Evolutionary conservation across 2,113 vertebrate genomes (phyloP).

Genomic region (Anser brachyrhynchus): DNA sequence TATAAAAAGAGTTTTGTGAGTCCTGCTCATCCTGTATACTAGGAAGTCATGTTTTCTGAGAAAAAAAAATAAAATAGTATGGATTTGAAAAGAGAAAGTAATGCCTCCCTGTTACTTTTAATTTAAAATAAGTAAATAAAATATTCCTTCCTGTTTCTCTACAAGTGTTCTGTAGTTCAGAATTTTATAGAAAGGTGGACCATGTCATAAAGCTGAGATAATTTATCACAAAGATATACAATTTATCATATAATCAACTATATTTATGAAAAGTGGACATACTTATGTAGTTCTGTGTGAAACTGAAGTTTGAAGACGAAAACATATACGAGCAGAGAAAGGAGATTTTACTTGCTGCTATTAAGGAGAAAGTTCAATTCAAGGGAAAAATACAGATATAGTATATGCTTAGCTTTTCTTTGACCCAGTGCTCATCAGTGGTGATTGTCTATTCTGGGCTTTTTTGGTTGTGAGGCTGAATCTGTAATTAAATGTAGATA

Average conservation of each 20-base stretch:
- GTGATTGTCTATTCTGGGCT: slow-evolving; percentile 28
- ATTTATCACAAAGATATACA: neutral
- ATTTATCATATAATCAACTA: neutral
- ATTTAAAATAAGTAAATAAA: neutral
- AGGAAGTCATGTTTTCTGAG: neutral
- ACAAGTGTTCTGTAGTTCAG: neutral
- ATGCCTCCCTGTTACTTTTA: neutral
- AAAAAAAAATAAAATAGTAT: neutral
- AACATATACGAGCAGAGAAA: neutral
- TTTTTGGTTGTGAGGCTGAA: slow-evolving; percentile 46
- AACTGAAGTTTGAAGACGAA: neutral
- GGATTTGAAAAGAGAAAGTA: neutral
- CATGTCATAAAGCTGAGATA: neutral
- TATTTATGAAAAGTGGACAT: neutral
- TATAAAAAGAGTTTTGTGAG: slow-evolving; percentile 17
- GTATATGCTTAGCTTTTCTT: neutral
- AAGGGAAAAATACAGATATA: slow-evolving; percentile 18
- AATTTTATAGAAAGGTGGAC: neutral
- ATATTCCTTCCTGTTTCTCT: neutral
- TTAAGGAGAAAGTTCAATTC: slow-evolving; percentile 41
- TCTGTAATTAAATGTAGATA: slow-evolving; percentile 66
- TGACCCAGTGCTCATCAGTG: neutral
- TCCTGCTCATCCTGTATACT: neutral
- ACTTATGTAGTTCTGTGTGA: neutral
- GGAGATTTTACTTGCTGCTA: slow-evolving; percentile 42